phyloP scores from a whole-genome alignment of 2,797 vertebrate genomes.

The Phrynocephalus guinanensis region DNA sequence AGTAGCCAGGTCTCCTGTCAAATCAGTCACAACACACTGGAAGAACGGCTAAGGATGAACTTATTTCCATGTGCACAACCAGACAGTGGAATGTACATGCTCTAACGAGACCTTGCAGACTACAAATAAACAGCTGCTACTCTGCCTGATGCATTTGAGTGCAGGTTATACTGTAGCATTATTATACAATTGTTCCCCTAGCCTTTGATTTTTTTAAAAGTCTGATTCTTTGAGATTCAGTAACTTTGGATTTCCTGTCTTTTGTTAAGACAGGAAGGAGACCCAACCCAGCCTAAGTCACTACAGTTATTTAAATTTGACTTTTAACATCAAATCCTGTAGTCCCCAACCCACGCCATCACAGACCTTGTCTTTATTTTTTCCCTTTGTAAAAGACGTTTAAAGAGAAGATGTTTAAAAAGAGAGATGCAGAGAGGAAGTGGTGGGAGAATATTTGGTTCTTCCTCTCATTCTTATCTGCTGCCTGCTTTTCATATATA shows the following conservation, averaged over 20 bases:
- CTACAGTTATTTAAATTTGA: conserved; percentile 32
- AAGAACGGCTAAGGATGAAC: too few relatives aligned
- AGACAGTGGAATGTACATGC: background rate
- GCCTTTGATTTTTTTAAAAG: background rate
- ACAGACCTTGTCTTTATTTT: conserved; percentile 29
- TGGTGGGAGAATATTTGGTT: background rate
- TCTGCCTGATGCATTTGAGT: background rate
- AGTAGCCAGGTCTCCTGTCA: too few relatives aligned
- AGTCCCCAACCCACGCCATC: conserved; percentile 13
- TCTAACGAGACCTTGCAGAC: conserved; percentile 21
- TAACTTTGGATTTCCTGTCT: conserved; percentile 64
- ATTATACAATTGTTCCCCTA: conserved; percentile 57
- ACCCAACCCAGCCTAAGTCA: conserved; percentile 41
- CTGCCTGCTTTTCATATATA: background rate
- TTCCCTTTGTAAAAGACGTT: conserved; percentile 44
- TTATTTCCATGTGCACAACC: too few relatives aligned
- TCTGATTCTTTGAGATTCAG: conserved; percentile 3
- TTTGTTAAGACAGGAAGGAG: conserved; percentile 69
- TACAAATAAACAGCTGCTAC: conserved; percentile 10
- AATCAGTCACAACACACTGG: too few relatives aligned
- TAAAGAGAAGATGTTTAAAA: conserved; percentile 56
- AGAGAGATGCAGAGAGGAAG: conserved; percentile 62
- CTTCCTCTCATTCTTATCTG: background rate
- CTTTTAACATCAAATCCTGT: conserved; percentile 35
- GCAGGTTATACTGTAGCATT: background rate